Conservation (phyloP, 2,797 vertebrate genomes). For the Etheostoma nigrum region DNA sequence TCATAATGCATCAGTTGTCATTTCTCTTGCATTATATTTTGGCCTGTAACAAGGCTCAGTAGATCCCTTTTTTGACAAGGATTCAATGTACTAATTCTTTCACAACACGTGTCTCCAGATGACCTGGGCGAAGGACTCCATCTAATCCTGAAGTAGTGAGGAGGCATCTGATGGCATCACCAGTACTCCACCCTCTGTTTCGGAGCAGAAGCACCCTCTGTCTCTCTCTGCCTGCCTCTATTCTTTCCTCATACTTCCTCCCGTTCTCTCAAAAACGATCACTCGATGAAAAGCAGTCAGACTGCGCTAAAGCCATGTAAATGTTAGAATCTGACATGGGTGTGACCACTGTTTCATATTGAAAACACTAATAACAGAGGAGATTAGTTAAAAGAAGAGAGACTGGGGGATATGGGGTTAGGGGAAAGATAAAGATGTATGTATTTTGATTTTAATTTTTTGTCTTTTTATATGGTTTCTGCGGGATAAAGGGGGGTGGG, state of each 20-base stretch:
- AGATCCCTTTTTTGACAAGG: slow-evolving; percentile 4
- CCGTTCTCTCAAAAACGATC: slow-evolving; percentile 61
- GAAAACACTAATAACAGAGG: slow-evolving; percentile 85
- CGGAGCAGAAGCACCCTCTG: slow-evolving; percentile 76
- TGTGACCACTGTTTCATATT: slow-evolving; percentile 90
- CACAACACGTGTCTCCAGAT: slow-evolving; percentile 76
- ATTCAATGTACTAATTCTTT: slow-evolving; percentile 27
- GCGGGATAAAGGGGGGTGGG: slow-evolving; percentile 34
- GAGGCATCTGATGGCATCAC: slow-evolving; percentile 71
- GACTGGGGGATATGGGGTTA: slow-evolving; percentile 41
- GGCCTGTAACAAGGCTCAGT: not conserved
- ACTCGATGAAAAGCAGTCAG: slow-evolving; percentile 72
- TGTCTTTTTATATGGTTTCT: slow-evolving; percentile 69
- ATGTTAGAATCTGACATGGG: slow-evolving; percentile 91
- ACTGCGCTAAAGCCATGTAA: slow-evolving; percentile 84
- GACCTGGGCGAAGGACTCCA: slow-evolving; percentile 92
- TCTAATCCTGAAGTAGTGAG: slow-evolving; percentile 80
- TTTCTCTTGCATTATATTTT: not conserved
- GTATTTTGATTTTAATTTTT: slow-evolving; percentile 65
- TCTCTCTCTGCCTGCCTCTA: slow-evolving; percentile 70
- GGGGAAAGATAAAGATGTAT: slow-evolving; percentile 52
- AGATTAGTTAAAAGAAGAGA: slow-evolving; percentile 57
- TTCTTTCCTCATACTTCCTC: slow-evolving; percentile 68
- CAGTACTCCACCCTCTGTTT: slow-evolving; percentile 78
- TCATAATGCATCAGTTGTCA: not conserved